phyloP scores from a whole-genome alignment of 2,113 vertebrate species.

The Calyptommatus sinebrachiatus region DNA sequence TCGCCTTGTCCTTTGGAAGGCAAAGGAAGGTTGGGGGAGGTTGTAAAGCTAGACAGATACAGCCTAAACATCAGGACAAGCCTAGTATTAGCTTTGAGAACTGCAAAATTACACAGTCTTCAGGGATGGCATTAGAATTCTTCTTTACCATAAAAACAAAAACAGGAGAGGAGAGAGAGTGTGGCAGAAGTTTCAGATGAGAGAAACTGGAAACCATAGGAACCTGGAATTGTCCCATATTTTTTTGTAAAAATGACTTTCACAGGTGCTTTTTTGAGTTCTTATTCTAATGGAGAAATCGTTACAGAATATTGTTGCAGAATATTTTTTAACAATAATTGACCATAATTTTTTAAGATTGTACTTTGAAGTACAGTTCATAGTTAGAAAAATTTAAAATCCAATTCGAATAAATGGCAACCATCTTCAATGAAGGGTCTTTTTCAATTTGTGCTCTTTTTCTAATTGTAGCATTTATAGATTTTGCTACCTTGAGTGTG shows the following conservation, averaged over 20 bases:
- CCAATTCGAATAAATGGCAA: too few species aligned
- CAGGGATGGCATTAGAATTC: background rate
- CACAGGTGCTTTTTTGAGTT: background rate
- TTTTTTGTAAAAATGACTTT: background rate
- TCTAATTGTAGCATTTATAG: too few species aligned
- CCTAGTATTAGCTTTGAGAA: background rate
- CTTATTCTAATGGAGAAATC: background rate
- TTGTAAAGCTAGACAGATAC: background rate
- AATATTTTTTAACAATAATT: too few species aligned
- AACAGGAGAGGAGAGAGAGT: accelerated
- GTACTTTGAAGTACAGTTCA: too few species aligned
- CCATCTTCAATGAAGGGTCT: too few species aligned
- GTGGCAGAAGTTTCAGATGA: accelerated
- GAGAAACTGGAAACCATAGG: accelerated
- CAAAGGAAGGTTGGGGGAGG: background rate
- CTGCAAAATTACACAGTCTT: background rate
- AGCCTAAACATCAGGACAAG: background rate
- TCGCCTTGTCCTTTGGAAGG: background rate
- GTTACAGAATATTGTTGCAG: too few species aligned
- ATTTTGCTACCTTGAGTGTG: too few species aligned
- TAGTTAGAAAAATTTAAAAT: too few species aligned
- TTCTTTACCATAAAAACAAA: background rate
- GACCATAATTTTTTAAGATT: too few species aligned
- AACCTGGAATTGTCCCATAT: background rate
- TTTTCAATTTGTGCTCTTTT: too few species aligned